Evolutionary conservation across 2,113 vertebrate species (phyloP).

Genomic region (Laticauda laticaudata): DNA sequence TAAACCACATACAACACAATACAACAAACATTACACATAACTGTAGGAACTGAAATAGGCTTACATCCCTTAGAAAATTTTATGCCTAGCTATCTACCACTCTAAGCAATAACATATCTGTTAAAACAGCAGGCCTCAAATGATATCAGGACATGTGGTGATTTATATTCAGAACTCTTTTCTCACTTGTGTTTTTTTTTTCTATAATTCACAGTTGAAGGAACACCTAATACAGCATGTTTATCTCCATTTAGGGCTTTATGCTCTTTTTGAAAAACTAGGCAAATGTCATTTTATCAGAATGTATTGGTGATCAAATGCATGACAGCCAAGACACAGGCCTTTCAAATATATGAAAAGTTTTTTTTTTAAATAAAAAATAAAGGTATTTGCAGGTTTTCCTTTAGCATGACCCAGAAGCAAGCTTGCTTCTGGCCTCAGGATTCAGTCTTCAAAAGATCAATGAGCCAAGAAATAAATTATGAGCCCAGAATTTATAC

Average conservation of each 20-base stretch:
- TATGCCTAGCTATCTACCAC: not conserved
- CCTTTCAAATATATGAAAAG: not conserved
- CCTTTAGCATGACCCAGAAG: not conserved
- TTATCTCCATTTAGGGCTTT: not conserved
- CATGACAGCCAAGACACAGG: not conserved
- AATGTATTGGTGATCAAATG: conserved; percentile 9
- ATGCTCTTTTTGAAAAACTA: not conserved
- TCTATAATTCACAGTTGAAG: not conserved
- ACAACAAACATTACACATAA: not conserved
- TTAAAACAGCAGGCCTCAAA: conserved; percentile 5
- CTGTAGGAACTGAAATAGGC: not conserved
- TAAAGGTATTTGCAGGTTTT: not conserved
- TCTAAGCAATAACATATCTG: not conserved
- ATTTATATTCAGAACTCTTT: conserved; percentile 11
- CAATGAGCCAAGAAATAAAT: not conserved
- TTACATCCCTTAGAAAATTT: not conserved
- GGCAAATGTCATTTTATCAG: not conserved
- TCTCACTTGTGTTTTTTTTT: not conserved
- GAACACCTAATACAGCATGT: not conserved
- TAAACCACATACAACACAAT: not conserved
- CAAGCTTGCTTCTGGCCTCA: not conserved
- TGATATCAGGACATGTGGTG: not conserved
- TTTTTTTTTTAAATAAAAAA: not conserved
- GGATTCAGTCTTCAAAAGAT: not conserved
- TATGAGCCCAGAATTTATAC: not conserved